Base-by-base conservation (phyloP, 2,888 invertebrate species). In the Phorcus lineatus region DNA sequence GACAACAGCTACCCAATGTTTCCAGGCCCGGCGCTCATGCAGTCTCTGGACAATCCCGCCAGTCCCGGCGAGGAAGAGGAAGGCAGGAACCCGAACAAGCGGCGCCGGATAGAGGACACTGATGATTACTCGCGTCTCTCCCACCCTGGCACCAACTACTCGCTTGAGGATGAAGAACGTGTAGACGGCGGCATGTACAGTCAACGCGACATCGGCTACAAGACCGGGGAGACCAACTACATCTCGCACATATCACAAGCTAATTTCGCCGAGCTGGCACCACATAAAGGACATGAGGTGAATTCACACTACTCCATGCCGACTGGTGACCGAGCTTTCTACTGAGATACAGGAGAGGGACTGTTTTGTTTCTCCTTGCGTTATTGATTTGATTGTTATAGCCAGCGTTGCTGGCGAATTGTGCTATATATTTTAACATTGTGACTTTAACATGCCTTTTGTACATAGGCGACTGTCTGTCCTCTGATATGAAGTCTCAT, bases 1-100 rank as follows among this genome's bases (percentile, higher is more conserved):
- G 77, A 62, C n/a, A 47, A 40, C 66, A 40, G 57, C 19, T 36
- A 62, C 31, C 47, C 36, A 22, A 66, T 78, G 77, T 62, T 52
- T 3, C 77, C 77, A 0, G 77, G 77, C 1, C 62, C 77, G 3
- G 77, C 77, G 13, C 77, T 78, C n/a, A 40, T 78, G 57, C 77
- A 78, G 52, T 78, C 77, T 24, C 66, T 78, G 9, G 77, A 78
- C 66, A 22, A 28, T 24, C 77, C 77, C 0, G 22, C 17, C 16
- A 19, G 28, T 19, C 36, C 2, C 24, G 62, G 62, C 11, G 77
- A 77, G 16, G 31, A 31, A 31, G 40, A 67, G 24, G 16, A 28
- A 17, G 19, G 17, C 31, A 6, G 24, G n/a, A 67, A 36, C 62
- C 24, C 24, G 70, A 2, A 0, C 36, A 70, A 70, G 70, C 28